Evolutionary conservation across 2,797 vertebrate genomes (phyloP).

Genomic region (Varecia variegata): DNA sequence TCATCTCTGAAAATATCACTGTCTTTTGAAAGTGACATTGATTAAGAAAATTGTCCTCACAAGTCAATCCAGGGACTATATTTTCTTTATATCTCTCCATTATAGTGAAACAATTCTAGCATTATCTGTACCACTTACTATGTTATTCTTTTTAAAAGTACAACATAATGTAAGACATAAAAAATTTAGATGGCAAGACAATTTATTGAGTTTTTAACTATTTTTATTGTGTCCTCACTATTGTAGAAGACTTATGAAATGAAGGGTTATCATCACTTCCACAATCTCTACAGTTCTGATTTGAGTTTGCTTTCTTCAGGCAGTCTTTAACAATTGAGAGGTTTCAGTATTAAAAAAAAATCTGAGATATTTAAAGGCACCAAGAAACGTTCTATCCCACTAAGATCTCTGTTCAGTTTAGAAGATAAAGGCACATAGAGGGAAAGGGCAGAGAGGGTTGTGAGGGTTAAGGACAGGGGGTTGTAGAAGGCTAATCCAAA

Average conservation of each 20-base stretch:
- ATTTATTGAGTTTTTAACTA: background rate
- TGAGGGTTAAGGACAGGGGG: background rate
- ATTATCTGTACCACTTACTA: background rate
- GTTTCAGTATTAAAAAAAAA: background rate
- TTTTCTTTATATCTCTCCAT: background rate
- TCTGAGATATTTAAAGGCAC: background rate
- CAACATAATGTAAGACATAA: background rate
- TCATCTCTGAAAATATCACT: background rate
- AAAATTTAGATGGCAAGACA: background rate
- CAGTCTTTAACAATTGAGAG: background rate
- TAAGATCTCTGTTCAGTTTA: background rate
- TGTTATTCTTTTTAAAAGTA: background rate
- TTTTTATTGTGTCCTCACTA: background rate
- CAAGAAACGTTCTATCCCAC: background rate
- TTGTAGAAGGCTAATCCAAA: background rate
- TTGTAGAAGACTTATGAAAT: background rate
- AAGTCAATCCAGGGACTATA: background rate
- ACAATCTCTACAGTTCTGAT: background rate
- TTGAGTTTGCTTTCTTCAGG: background rate
- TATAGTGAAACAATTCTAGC: background rate
- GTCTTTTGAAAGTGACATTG: background rate
- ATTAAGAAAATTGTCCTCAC: background rate
- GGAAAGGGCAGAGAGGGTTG: background rate
- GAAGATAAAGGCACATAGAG: background rate
- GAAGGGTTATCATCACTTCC: background rate